Base-by-base conservation (phyloP, 2,888 invertebrate genomes). In the Rutpela maculata region DNA sequence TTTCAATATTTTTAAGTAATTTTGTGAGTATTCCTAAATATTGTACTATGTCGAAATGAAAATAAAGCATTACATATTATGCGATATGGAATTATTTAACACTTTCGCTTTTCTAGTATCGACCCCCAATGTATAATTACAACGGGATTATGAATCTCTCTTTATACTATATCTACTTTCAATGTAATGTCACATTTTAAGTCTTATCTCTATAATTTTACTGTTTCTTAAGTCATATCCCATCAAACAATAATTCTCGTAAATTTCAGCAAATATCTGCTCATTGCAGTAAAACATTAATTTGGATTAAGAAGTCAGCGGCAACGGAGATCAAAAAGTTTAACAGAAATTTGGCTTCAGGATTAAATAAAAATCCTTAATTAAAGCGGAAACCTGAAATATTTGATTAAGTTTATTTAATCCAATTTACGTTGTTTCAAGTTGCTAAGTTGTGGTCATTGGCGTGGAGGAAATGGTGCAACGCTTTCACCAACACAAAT, bases 321-420 rank as follows among this genome's bases (percentile, higher is more conserved):
- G 77, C 75, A 78, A 74, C 74, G 77, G 75, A 80, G 79, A 78
- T 78, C 78, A 80, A 78, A 80, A 81, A 80, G 81, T 81, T 75
- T 78, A 77, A 75, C 77, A 81, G 78, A 81, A 81, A 81, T 81
- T 81, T 74, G 76, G 79, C 79, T 80, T 74, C 75, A 73, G 68
- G 77, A 74, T 78, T 73, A 31, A 74, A 67, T 78, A 75, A 65
- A 78, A 77, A 79, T 80, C 80, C 75, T 80, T 81, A 78, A 81
- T 81, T 81, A 81, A 80, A 78, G 77, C 74, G 69, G 78, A 78
- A 78, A 79, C 79, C 78, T 78, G 77, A 77, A 78, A 75, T 80
- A 74, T 80, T 80, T 79, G 77, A 82, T 82, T 78, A 80, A 75
- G 78, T 79, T 71, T 78, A 81, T 77, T n/a, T 63, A 68, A 68